Base-by-base conservation (phyloP, 2,797 vertebrate genomes). In the Erithacus rubecula region DNA sequence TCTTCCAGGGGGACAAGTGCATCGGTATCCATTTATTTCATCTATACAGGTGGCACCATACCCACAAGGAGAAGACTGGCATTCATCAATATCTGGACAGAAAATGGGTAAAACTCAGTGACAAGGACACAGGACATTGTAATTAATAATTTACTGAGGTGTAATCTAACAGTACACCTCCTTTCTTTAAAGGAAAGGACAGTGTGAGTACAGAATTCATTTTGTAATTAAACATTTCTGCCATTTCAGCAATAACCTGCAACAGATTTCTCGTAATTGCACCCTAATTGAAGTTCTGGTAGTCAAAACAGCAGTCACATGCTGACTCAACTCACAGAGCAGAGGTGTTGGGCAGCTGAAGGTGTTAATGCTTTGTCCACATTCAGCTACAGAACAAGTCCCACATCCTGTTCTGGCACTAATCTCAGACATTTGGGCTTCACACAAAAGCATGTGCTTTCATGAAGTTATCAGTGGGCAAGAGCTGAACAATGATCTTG, bases 41-140 rank as follows among this genome's bases (percentile, higher is more conserved):
- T 99, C 99, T 94, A 99, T 96, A 82, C 99, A 99, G 23, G 99
- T 99, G 26, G 99, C 98, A 65, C 99, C 99, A 5, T 98, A 98
- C 2, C 98, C 98, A 32, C 99, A 99, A 5, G 99, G 99, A 3
- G 99, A 99, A 8, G 99, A 99, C 97, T 99, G 99, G 93, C 99
- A 99, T 97, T 99, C 99, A 22, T 99, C 99, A 6, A 99, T 98
- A 96, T 99, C 99, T 99, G 91, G 26, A 22, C 4, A 81, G 32
- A 90, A 91, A 93, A 78, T 1, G 74, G 65, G 68, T 60, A 65
- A 82, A 78, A 71, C 18, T 96, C 69, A 96, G 44, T 27, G 21
- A 15, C 23, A 80, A 59, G n/a, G n/a, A 69, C 26, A 46, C 1
- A 56, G 18, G 60, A 77, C 10, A 26, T 2, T 22, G 15, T 26